Evolutionary conservation across 2,113 vertebrate genomes (phyloP).

Genomic region (Bubo blakistoni): DNA sequence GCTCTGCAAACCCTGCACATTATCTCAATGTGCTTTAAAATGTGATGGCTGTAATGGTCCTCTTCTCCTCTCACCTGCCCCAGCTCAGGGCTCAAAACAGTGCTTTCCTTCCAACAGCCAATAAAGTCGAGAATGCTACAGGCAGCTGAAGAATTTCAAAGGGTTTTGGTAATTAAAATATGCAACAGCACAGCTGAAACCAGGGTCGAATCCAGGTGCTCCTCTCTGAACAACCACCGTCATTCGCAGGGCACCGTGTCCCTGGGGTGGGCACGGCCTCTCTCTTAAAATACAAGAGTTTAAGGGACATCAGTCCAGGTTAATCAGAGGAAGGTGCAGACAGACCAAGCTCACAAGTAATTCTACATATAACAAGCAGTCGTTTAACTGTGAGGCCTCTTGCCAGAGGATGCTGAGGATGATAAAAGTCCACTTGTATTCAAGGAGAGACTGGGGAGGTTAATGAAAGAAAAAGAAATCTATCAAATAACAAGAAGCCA

Average conservation of each 20-base stretch:
- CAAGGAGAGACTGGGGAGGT: background rate
- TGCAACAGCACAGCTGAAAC: background rate
- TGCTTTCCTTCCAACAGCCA: background rate
- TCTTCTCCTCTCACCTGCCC: background rate
- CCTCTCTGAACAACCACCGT: background rate
- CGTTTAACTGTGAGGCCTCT: background rate
- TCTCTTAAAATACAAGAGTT: background rate
- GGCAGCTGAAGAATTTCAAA: background rate
- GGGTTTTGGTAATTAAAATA: background rate
- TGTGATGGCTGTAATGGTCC: too few relatives aligned
- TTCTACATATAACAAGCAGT: background rate
- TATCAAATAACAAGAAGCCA: background rate
- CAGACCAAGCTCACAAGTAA: background rate
- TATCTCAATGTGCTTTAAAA: background rate
- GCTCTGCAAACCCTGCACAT: background rate
- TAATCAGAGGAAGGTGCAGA: background rate
- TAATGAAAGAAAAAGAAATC: background rate
- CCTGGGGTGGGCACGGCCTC: background rate
- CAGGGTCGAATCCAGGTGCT: background rate
- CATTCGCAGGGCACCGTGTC: rapidly evolving
- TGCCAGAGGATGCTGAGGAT: background rate
- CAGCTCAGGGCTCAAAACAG: background rate
- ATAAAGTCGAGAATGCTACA: background rate
- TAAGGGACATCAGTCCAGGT: background rate
- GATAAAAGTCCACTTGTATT: background rate